Evolutionary conservation across 2,888 invertebrate genomes (phyloP), one percentile per base, ranked within the genome.

Genomic region (Zonitis immaculata): DNA sequence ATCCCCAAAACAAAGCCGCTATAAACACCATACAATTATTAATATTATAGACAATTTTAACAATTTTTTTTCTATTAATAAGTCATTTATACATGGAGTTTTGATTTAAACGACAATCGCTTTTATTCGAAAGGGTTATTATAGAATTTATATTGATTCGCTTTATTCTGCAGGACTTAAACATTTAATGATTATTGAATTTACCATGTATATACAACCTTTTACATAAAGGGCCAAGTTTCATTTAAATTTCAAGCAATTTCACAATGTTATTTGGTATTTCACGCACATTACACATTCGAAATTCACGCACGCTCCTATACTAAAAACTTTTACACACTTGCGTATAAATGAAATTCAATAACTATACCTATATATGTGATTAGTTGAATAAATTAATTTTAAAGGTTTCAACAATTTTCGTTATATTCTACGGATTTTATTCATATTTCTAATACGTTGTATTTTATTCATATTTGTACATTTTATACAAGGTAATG

Each of bases 201-300:
- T 35, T 16, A 35, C 35, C 22, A 22, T 22, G 22, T 5, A 22
- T 5, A 22, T 5, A 22, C 22, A 22, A 22, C 22, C 22, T 16
- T 8, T 35, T n/a, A n/a, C n/a, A 35, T 8, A 35, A 35, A 35
- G 35, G 35, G 35, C 35, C 35, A 35, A 18, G 35, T 35, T 35
- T 35, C 35, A 35, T 35, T 35, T 35, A 35, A 35, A 35, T 35
- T 35, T 35, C 35, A 35, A 35, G 35, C 35, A 35, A 35, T 35
- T 35, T 35, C 35, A 18, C 35, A 16, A 18, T 3, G 35, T 35
- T 35, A 35, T 35, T 35, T 35, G 35, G 35, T 35, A 35, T 35
- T 35, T 35, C 8, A 35, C 35, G 35, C 35, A 35, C 35, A 35
- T 35, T 35, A 35, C 35, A 35, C 35, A 18, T 35, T 35, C 3